Percentiles rank a stretch among this genome's conserved stretches.
Conservation (phyloP, 2,797 vertebrate species). For the Falco biarmicus region DNA sequence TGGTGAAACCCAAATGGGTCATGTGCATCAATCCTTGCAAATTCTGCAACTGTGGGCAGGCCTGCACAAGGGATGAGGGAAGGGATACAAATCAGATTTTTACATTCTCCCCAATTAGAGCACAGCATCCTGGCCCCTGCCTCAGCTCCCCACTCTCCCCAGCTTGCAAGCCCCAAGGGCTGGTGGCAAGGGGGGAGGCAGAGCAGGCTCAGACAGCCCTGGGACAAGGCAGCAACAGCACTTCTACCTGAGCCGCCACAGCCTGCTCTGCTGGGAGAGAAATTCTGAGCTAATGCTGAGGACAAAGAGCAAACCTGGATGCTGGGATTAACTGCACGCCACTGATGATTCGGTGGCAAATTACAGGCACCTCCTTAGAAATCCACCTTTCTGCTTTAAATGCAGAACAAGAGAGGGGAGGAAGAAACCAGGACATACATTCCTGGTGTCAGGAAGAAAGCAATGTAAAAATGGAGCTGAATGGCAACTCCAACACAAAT, state of each 20-base stretch:
- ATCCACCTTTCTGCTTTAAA: not conserved
- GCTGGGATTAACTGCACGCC: not conserved
- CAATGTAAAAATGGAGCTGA: not conserved
- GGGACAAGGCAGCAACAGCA: not conserved
- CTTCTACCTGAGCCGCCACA: not conserved
- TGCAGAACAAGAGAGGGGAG: not conserved
- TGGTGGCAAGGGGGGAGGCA: not conserved
- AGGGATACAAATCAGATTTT: not conserved
- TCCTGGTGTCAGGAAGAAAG: not conserved
- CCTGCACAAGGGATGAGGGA: not conserved
- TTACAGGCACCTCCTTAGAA: not conserved
- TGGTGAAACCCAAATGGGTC: not conserved
- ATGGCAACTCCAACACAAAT: not conserved
- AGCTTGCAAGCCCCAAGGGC: not conserved
- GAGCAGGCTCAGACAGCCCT: not conserved
- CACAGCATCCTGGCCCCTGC: not conserved
- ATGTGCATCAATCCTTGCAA: not conserved
- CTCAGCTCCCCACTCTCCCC: not conserved
- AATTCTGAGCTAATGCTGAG: not conserved
- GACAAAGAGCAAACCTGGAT: not conserved
- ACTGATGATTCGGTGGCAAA: not conserved
- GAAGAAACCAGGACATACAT: not conserved
- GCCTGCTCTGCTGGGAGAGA: not conserved
- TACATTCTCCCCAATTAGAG: no score
- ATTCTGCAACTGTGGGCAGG: not conserved